Evolutionary conservation across 2,888 invertebrate genomes (phyloP), one percentile per base, ranked within the genome.

Genomic region (Ferrisia virgata): DNA sequence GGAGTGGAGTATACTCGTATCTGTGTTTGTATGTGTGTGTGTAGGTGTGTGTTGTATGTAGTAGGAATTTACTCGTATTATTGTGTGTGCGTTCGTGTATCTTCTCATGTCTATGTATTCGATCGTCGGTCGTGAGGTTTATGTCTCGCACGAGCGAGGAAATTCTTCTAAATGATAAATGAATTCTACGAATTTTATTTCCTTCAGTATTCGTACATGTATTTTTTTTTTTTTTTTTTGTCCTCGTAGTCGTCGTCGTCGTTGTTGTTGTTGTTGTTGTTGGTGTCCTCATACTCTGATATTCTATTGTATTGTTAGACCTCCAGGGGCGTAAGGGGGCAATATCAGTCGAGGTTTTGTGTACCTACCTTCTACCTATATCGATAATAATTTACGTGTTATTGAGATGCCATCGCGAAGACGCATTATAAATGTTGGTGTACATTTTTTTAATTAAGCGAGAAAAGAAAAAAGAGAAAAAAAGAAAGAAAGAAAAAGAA

Each of bases 91-190:
- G 39, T 39, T 11, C 11, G 39, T 11, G 39, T 39, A 39, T 39
- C 5, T 8, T 39, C 11, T 5, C 11, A 39, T 64, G 28, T 31
- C 28, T 13, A 13, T 43, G 15, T 43, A 43, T 64, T 25, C 13
- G 39, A 11, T 11, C 39, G 11, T 39, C 39, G 39, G 64, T 64
- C 28, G 25, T 25, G 53, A 53, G 53, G 53, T 53, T 53, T 33
- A 31, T 69, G 69, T 69, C 69, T 76, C n/a, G 72, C 72, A 25
- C 28, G 28, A 64, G 58, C 25, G 39, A 69, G 13, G 83, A 47
- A 83, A 43, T 72, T 69, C 72, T 22, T 53, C 18, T 43, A 69
- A 83, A 83, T 83, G 83, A 83, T 83, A 72, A 83, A 83, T 83
- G 83, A 83, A 83, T 83, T 69, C 72, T 47, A 83, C 72, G 69